Evolutionary conservation across 1,140 invertebrate species (phyloP), one percentile per base, ranked within the genome.

Genomic region (Druon quercuslanigerum): DNA sequence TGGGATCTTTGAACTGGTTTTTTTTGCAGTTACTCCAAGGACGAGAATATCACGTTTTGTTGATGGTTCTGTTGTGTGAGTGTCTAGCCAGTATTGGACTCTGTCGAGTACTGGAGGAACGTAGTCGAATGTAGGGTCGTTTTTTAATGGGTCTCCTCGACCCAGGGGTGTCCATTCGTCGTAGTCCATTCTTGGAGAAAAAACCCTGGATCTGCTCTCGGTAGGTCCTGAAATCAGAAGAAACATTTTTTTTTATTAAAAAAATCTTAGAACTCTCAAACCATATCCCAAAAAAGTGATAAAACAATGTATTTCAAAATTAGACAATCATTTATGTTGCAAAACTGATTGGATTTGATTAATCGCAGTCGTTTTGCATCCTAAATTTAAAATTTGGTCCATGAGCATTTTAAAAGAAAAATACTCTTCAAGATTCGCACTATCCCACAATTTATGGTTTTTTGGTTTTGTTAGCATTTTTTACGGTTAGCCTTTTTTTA

Each of bases 61-160:
- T 4, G 88, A 88, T 11, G 87, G 76, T 71, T 89, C 88, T 1
- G 87, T 89, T 1, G 84, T 87, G 60, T 87, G 87, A 3, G 87
- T 83, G n/a, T 95, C 94, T 16, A 94, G 90, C 95, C 95, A 96
- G 82, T 96, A 96, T 79, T 95, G 95, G 14, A 96, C 95, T 19
- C 93, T 90, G 50, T 96, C 95, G 46, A 96, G 86, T 5, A 95
- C 93, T 4, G 95, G 95, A 3, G 95, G 95, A 20, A 95, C 95
- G 84, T 96, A 96, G 83, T 96, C 95, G 83, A 95, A 96, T 3
- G 95, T 96, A 1, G 95, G 95, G 87, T 96, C 95, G 83, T 96
- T 96, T 81, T 95, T 95, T 25, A 96, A 84, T 0, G 95, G 95
- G 88, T 96, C 95, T 2, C 95, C 95, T 51, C 94, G 93, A 9